Percentiles rank a stretch among this genome's conserved stretches.
phyloP scores from a whole-genome alignment of 1,140 invertebrate species.

The Eubasilissa regina region DNA sequence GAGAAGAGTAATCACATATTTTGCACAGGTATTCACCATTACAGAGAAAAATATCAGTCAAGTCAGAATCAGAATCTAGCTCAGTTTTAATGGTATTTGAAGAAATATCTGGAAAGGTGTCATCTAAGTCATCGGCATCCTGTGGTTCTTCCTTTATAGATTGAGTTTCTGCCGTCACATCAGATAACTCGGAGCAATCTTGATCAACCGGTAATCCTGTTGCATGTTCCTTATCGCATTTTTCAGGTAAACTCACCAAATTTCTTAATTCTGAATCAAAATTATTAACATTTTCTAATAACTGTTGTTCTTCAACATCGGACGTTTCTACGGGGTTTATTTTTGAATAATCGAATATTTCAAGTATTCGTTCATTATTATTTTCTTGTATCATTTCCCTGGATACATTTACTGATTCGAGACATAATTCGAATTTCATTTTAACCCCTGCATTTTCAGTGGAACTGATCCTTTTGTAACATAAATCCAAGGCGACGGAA shows the following conservation, averaged over 20 bases:
- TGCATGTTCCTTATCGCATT: too few species aligned
- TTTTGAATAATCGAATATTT: too few species aligned
- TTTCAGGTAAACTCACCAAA: too few species aligned
- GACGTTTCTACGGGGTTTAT: too few species aligned
- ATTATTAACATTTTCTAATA: too few species aligned
- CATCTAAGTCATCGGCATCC: not conserved
- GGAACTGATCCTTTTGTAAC: not conserved
- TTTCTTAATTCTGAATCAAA: too few species aligned
- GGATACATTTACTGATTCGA: not conserved
- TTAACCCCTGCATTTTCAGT: not conserved
- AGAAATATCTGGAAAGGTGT: not conserved
- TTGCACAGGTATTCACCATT: not conserved
- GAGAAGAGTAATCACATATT: conserved; percentile 6
- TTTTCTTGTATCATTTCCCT: too few species aligned
- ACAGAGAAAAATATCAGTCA: conserved; percentile 4
- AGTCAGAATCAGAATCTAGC: not conserved
- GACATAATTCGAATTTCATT: not conserved
- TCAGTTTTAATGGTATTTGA: not conserved
- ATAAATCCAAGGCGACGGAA: conserved; percentile 3
- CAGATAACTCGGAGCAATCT: too few species aligned
- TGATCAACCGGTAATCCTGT: too few species aligned
- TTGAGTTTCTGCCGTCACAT: not conserved
- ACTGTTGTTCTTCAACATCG: too few species aligned
- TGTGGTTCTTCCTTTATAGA: not conserved
- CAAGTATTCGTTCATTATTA: too few species aligned